Conservation (phyloP, 2,888 invertebrate genomes). For the Enoplolaimus lenunculus region DNA sequence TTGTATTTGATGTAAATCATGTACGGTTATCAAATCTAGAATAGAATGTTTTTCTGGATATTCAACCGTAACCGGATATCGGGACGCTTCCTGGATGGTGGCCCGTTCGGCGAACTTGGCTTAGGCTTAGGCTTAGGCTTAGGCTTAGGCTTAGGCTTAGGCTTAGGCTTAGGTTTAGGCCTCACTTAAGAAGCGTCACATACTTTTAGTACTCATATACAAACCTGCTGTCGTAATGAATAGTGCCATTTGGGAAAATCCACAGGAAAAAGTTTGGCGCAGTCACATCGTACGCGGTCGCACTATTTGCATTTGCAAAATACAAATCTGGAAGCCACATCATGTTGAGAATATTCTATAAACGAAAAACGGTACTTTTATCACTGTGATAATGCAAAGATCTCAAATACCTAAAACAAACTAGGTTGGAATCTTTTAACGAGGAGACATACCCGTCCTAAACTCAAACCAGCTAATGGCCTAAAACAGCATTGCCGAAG, state of each 20-base stretch:
- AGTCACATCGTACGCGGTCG: conserved; percentile 37
- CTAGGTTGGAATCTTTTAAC: too few species aligned
- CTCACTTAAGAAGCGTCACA: not conserved
- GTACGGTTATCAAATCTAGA: too few species aligned
- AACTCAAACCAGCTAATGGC: too few species aligned
- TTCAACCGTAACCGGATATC: not conserved
- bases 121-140: too few species aligned
- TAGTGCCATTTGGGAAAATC: conserved; percentile 38
- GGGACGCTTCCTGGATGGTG: not conserved
- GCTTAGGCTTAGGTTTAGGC: too few species aligned
- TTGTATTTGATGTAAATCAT: too few species aligned
- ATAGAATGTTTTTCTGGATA: not conserved
- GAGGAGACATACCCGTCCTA: too few species aligned
- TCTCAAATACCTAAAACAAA: too few species aligned
- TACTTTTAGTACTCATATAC: not conserved
- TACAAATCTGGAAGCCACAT: conserved; percentile 36
- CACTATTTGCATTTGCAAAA: conserved; percentile 37
- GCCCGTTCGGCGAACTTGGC: not conserved
- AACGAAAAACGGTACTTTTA: too few species aligned
- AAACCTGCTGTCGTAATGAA: conserved; percentile 38
- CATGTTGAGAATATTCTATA: conserved; percentile 30
- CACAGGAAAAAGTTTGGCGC: conserved; percentile 38
- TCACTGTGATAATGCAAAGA: too few species aligned
- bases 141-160: too few species aligned
- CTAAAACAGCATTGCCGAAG: too few species aligned